Percentiles rank a stretch among this genome's conserved stretches.
Evolutionary conservation across 2,888 invertebrate species (phyloP).

Genomic region (Uropetala carovei): DNA sequence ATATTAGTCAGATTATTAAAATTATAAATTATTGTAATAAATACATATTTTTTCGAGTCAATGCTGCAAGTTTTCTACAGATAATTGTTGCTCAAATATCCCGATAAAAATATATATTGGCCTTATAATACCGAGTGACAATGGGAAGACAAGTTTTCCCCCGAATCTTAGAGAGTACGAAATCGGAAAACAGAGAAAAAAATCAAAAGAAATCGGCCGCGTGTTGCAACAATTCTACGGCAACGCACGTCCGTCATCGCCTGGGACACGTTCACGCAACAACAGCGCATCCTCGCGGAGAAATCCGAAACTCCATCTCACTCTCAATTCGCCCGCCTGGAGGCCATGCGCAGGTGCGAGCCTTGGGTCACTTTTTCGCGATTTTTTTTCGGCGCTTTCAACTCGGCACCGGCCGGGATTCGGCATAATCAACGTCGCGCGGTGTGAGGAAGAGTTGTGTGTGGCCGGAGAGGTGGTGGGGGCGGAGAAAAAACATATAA

Average conservation of each 20-base stretch:
- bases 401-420: not conserved
- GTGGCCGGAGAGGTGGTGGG: no score
- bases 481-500: not conserved
- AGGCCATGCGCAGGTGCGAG: slow-evolving; percentile 13
- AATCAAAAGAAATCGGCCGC: not conserved
- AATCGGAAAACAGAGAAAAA: not conserved
- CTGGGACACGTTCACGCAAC: not conserved
- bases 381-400: slow-evolving; percentile 2
- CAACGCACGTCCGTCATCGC: not conserved
- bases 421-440: not conserved
- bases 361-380: slow-evolving; percentile 7
- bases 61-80: no score
- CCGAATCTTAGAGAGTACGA: no score
- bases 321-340: slow-evolving; percentile 22
- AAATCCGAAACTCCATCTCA: slow-evolving; percentile 25
- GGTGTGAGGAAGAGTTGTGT: not conserved
- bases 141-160: no score
- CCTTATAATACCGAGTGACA: no score
- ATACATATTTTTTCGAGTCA: no score
- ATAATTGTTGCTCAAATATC: no score
- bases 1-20: no score
- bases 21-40: no score
- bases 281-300: not conserved
- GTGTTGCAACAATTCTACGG: not conserved
- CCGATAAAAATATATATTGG: no score